phyloP scores from a whole-genome alignment of 2,113 vertebrate species.

The Cryptomyrus ogoouensis region DNA sequence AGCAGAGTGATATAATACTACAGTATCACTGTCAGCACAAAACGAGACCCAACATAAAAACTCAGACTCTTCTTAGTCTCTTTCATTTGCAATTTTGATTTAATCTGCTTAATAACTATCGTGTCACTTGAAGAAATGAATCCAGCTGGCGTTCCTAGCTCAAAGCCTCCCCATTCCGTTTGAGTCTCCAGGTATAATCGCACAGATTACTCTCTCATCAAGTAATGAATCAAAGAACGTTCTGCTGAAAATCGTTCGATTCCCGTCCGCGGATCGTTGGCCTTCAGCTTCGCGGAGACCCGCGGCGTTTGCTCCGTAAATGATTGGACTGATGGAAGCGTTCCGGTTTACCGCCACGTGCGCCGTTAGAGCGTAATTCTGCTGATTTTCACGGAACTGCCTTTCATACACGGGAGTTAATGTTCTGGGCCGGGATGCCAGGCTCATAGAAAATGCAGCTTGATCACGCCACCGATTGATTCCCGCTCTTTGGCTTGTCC shows the following conservation, averaged over 20 bases:
- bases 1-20: background rate
- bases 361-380: background rate
- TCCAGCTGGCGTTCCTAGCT: background rate
- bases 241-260: background rate
- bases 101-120: background rate
- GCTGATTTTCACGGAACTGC: background rate
- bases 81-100: background rate
- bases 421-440: constrained; percentile 32
- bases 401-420: constrained; percentile 21
- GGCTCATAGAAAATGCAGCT: constrained; percentile 45
- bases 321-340: background rate
- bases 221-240: background rate
- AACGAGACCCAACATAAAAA: background rate
- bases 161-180: background rate
- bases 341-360: background rate
- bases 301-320: background rate
- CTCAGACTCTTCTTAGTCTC: background rate
- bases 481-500: constrained; percentile 33
- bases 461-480: constrained; percentile 38
- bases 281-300: background rate
- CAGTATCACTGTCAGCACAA: background rate
- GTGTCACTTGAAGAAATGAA: background rate
- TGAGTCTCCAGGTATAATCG: background rate
- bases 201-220: background rate
- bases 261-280: background rate